Evolutionary conservation across 2,888 invertebrate species (phyloP), one percentile per base, ranked within the genome.

Genomic region (Nezara viridula): DNA sequence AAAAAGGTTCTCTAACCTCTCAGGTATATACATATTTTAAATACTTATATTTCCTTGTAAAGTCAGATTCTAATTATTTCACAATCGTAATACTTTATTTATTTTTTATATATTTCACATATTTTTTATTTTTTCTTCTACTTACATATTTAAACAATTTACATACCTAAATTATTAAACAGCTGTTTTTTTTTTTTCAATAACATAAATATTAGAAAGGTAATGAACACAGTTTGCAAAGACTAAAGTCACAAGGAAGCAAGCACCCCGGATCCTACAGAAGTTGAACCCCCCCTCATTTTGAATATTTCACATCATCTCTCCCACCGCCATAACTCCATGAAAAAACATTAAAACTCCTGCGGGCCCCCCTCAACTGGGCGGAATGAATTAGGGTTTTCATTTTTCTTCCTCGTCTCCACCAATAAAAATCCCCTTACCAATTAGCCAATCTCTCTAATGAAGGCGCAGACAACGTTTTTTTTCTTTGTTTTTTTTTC

Each of bases 321-420:
- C 49, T 1, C 73, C 87, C 86, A 40, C 86, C 52, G 47, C 49
- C 49, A 86, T 37, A 88, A 73, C 66, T 88, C 66, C 60, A 55
- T 44, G 47, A 73, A 88, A 86, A 88, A 88, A 88, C 88, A 73
- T 73, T 66, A 88, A 88, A 88, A 88, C 88, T 88, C 87, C 73
- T 0, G 5, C 16, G 40, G 5, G 19, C 32, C 66, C 85, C 86
- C 40, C 85, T 60, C 37, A 27, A 19, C 52, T 27, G 60, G 85
- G 77, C 89, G 89, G 88, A 87, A 90, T 90, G 90, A 90, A 90
- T 90, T 90, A 90, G 88, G 55, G 89, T 89, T 90, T 90, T 90
- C 90, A 90, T 90, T 90, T 90, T 89, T 90, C 90, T 89, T 55
- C 81, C 77, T 73, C 52, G 88, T 90, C 90, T 85, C 73, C 24